Conservation (phyloP, 2,888 invertebrate genomes). For the Lycocerus yunnanus region DNA sequence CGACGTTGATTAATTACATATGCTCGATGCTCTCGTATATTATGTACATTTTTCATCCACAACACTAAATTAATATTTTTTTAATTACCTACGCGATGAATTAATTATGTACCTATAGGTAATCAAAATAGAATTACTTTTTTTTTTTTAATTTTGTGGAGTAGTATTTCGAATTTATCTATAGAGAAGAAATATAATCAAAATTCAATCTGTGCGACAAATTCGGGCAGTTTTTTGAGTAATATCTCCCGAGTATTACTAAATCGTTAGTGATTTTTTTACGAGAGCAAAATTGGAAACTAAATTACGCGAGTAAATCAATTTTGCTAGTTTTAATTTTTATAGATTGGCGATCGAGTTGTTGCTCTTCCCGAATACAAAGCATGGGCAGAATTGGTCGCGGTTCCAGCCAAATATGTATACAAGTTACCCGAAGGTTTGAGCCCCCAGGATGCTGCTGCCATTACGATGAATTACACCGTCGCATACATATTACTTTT, state of each 20-base stretch:
- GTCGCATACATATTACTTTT: constrained; percentile 85
- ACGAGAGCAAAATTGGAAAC: not conserved
- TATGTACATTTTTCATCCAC: not conserved
- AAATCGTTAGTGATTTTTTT: not conserved
- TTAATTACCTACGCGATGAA: not conserved
- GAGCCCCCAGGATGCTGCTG: constrained; percentile 79
- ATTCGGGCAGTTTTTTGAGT: not conserved
- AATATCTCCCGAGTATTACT: not conserved
- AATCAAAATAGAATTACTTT: not conserved
- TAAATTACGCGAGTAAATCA: not conserved
- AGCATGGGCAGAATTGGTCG: constrained; percentile 86
- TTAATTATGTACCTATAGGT: not conserved
- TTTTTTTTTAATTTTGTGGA: not conserved
- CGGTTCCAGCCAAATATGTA: constrained; percentile 79
- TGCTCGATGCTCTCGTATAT: not conserved
- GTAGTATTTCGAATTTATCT: not conserved
- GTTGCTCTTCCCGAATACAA: constrained; percentile 83
- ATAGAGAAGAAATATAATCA: not conserved
- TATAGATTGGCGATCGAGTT: constrained; percentile 78
- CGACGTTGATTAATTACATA: not conserved
- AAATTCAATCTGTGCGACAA: not conserved
- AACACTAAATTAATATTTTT: not conserved
- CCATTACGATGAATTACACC: constrained; percentile 84
- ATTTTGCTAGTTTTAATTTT: constrained; percentile 14
- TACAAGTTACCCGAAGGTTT: constrained; percentile 77